Evolutionary conservation across 1,140 invertebrate species (phyloP).

Genomic region (Apocrypta bakeri): DNA sequence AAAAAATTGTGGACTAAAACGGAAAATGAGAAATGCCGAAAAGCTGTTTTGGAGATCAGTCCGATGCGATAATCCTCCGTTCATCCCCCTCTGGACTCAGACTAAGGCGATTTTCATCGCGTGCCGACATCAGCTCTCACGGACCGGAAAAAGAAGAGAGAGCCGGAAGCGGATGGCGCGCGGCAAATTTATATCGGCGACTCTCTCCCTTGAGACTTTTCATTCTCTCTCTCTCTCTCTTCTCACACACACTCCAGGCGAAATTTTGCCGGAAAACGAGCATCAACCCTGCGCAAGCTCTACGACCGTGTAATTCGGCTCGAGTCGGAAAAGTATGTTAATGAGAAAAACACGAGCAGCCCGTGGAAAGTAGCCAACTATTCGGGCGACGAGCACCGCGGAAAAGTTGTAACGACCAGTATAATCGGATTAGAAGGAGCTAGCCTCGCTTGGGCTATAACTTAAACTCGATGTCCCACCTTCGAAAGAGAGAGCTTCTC

Average conservation of each 20-base stretch:
- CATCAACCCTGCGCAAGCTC: no score
- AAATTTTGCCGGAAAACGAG: slow-evolving; percentile 31
- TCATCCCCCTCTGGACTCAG: neutral
- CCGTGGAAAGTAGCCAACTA: slow-evolving; percentile 52
- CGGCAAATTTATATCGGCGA: slow-evolving; percentile 28
- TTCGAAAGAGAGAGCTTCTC: neutral
- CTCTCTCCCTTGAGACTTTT: neutral
- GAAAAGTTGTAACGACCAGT: slow-evolving; percentile 56
- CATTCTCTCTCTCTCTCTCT: neutral
- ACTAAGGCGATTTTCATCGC: slow-evolving; percentile 21
- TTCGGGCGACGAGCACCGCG: slow-evolving; percentile 28
- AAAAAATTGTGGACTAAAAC: no score
- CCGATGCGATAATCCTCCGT: slow-evolving; percentile 10
- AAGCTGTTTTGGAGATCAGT: neutral
- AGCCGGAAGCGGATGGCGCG: slow-evolving; percentile 6
- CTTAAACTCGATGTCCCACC: slow-evolving; percentile 50
- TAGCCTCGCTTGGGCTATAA: slow-evolving; percentile 48
- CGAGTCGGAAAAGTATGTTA: slow-evolving; percentile 54
- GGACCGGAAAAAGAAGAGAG: neutral
- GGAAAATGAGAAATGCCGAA: neutral
- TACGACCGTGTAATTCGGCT: slow-evolving; percentile 51
- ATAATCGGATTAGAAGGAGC: slow-evolving; percentile 55
- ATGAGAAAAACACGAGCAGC: slow-evolving; percentile 56
- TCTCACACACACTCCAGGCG: neutral
- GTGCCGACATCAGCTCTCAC: neutral